A percentile compares a stretch with the other conserved stretches of the same genome.
Conservation (phyloP, 2,797 vertebrate genomes). For the Moxostoma hubbsi region DNA sequence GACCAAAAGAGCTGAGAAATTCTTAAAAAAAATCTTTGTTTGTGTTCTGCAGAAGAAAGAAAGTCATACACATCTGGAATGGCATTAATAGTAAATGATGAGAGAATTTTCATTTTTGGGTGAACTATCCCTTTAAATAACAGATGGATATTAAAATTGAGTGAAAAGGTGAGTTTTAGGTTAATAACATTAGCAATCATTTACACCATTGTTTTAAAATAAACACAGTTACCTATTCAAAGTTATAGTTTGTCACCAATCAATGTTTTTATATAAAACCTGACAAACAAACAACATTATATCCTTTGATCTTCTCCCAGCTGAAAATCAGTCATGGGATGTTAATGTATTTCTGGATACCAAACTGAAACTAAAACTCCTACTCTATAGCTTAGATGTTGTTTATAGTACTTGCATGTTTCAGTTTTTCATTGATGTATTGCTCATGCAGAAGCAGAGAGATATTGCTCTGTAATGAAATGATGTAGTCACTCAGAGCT, state of each 20-base stretch:
- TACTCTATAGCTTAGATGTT: constrained; percentile 22
- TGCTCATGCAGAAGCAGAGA: constrained; percentile 36
- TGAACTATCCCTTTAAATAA: neutral
- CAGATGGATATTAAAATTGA: neutral
- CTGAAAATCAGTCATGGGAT: constrained; percentile 33
- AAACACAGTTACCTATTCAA: constrained; percentile 24
- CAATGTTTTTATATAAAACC: constrained; percentile 28
- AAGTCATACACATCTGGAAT: too few relatives aligned
- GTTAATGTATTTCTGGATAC: neutral
- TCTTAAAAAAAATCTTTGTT: too few relatives aligned
- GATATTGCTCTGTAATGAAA: constrained; percentile 29
- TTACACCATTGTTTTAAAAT: neutral
- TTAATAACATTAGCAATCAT: neutral
- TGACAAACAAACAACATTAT: constrained; percentile 30
- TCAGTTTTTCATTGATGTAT: constrained; percentile 22
- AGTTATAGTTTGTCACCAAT: constrained; percentile 17
- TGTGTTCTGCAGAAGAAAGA: too few relatives aligned
- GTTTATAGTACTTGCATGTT: constrained; percentile 12
- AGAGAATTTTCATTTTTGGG: too few relatives aligned
- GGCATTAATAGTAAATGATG: too few relatives aligned
- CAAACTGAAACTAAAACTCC: neutral
- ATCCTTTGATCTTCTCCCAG: constrained; percentile 15
- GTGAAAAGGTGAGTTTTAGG: neutral
- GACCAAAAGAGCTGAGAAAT: too few relatives aligned
- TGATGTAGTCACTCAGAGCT: constrained; percentile 25